Conservation (phyloP, 2,888 invertebrate species). For the Lacanobia oleracea region DNA sequence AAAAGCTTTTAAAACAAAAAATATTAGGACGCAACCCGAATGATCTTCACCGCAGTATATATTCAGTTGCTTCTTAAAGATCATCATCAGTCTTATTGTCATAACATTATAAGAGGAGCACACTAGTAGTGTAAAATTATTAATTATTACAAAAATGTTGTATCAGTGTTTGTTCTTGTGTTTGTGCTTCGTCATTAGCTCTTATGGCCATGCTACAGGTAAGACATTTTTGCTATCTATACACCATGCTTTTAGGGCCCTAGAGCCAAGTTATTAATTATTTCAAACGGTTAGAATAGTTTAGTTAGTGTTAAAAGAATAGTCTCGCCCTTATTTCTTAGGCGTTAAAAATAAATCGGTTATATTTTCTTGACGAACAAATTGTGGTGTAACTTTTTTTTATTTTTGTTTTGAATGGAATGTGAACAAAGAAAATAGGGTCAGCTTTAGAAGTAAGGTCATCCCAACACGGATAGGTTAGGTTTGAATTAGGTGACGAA, state of each 20-base stretch:
- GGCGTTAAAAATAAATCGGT: neutral
- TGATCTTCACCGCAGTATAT: constrained; percentile 34
- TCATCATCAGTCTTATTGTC: constrained; percentile 28
- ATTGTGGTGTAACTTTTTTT: too few species aligned
- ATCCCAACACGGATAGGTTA: too few species aligned
- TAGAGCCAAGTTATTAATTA: neutral
- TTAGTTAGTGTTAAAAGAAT: too few species aligned
- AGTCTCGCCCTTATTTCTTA: too few species aligned
- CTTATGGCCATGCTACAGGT: constrained; percentile 28
- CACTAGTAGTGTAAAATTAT: neutral
- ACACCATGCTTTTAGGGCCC: neutral
- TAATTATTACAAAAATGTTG: constrained; percentile 34
- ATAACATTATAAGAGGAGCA: constrained; percentile 8
- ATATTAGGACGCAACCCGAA: constrained; percentile 1
- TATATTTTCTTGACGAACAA: neutral
- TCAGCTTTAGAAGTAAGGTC: too few species aligned
- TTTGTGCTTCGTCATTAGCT: constrained; percentile 22
- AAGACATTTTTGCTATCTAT: constrained; percentile 7
- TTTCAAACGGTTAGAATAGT: too few species aligned
- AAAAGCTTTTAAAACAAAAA: constrained; percentile 23
- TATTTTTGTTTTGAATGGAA: too few species aligned
- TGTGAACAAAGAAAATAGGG: too few species aligned
- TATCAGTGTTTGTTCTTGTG: constrained; percentile 38
- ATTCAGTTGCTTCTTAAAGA: constrained; percentile 1
- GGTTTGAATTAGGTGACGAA: too few species aligned